A percentile compares a stretch with the other conserved stretches of the same genome.
Conservation (phyloP, 2,113 vertebrate genomes). For the Bufo gargarizans region DNA sequence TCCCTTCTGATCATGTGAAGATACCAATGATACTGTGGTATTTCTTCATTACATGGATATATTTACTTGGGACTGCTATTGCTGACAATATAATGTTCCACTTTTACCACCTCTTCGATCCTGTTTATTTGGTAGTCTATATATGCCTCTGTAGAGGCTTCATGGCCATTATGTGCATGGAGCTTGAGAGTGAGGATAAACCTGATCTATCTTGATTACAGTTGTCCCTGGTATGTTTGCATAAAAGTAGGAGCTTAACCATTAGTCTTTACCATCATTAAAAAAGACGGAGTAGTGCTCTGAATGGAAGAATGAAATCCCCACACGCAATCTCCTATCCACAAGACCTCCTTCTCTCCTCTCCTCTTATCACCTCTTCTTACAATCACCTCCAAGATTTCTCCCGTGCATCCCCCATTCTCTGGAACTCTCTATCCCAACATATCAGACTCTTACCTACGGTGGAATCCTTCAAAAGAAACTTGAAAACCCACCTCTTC, state of each 20-base stretch:
- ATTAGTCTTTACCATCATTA: neutral
- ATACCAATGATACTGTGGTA: neutral
- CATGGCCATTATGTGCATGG: neutral
- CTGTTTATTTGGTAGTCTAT: neutral
- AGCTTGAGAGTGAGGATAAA: neutral
- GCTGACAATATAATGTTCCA: neutral
- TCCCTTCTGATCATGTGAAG: too few species aligned
- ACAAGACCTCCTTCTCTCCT: too few species aligned
- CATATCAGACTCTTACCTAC: too few species aligned
- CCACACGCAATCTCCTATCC: too few species aligned
- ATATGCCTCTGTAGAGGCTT: neutral
- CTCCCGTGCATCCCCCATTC: too few species aligned
- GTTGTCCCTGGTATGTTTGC: neutral
- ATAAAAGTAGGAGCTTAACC: neutral
- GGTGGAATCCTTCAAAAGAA: too few species aligned
- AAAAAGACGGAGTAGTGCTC: neutral
- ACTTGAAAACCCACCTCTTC: too few species aligned
- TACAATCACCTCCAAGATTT: too few species aligned
- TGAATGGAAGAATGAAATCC: neutral
- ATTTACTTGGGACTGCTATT: neutral
- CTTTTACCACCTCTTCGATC: neutral
- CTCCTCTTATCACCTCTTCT: too few species aligned
- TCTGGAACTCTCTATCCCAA: too few species aligned
- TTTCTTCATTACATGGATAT: neutral
- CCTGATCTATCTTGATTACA: neutral